phyloP scores from a whole-genome alignment of 2,797 vertebrate species.

The Xiphorhynchus erythropygius region DNA sequence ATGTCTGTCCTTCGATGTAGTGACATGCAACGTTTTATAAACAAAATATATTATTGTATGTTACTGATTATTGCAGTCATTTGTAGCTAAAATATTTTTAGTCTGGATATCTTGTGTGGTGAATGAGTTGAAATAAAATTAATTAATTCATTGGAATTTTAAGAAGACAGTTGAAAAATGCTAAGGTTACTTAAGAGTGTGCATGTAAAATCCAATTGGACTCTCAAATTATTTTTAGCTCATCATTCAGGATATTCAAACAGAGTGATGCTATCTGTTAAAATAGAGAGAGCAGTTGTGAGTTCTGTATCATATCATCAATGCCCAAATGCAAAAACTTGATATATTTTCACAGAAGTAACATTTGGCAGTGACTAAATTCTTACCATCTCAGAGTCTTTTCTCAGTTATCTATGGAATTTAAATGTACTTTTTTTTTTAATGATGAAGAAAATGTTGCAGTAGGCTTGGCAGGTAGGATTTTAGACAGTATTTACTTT shows the following conservation, averaged over 20 bases:
- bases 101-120: neutral
- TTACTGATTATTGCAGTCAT: conserved; percentile 5
- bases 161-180: neutral
- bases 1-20: neutral
- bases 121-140: neutral
- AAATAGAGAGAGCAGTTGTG: neutral
- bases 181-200: neutral
- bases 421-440: neutral
- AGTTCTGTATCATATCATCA: fast-evolving
- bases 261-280: neutral
- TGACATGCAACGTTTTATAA: neutral
- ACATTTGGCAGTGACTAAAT: neutral
- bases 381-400: neutral
- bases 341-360: neutral
- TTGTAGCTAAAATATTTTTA: neutral
- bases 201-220: neutral
- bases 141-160: neutral
- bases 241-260: neutral
- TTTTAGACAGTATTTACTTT: neutral
- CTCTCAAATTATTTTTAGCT: neutral
- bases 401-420: neutral
- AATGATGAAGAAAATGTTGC: neutral
- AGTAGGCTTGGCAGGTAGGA: neutral
- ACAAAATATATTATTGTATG: neutral
- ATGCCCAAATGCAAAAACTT: neutral